Evolutionary conservation across 2,113 vertebrate genomes (phyloP), one percentile per base, ranked within the genome.

Genomic region (Carollia perspicillata): DNA sequence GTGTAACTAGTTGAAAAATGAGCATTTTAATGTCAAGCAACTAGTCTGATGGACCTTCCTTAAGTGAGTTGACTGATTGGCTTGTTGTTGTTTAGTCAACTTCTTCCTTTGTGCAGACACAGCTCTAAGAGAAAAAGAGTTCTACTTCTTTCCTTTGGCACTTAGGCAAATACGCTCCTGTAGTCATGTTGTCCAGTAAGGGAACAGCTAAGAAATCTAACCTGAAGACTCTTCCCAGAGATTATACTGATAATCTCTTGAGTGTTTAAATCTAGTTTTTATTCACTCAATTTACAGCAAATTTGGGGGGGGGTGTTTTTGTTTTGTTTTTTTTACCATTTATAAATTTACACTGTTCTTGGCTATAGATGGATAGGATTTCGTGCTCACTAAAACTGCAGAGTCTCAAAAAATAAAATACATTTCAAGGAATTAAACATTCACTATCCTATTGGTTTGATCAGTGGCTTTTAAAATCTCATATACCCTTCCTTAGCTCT

Each of bases 121-220:
- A 85, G 60, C 35, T 44, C 60, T 86, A 90, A 68, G 94, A 96
- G 96, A 93, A 95, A 96, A 95, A 89, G 78, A 87, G 63, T 72
- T 77, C 63, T 51, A 74, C 37, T 94, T 94, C 80, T 96, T 96
- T 95, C 95, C 72, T 95, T 96, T 96, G 96, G 89, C 95, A 80
- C 60, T 74, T 88, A 94, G 89, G 75, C 75, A 95, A 96, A 92
- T 77, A 90, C 60, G 75, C 91, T 96, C 77, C 60, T 95, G 65
- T 77, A 94, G 89, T 92, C 75, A 84, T 90, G 79, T 96, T 96
- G 89, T 93, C 93, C 72, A 85, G 89, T 90, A 84, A 90, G 88
- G 89, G 93, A 92, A 84, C 71, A 93, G 89, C 89, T 96, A 90
- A 90, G 84, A 87, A 90, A 87, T 94, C 72, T 92, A 83, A 94